Evolutionary conservation across 1,140 invertebrate genomes (phyloP).

Genomic region (Drosophila mayri): DNA sequence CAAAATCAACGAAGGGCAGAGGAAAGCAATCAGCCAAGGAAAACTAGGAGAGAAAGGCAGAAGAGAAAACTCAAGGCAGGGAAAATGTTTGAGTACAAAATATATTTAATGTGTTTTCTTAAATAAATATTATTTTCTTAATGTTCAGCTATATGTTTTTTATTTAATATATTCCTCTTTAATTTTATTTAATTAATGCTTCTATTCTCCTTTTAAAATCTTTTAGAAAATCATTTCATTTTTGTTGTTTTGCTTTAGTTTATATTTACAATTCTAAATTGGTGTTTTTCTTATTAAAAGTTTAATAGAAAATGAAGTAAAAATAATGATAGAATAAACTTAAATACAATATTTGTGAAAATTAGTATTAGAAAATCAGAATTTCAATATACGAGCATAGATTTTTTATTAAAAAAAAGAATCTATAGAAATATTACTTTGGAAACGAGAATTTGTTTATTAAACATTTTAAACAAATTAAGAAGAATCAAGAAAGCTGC

Average conservation of each 20-base stretch:
- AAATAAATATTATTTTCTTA: no score
- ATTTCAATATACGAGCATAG: neutral
- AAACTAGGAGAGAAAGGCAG: neutral
- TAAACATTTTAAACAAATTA: neutral
- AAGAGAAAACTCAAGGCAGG: neutral
- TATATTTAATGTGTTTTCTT: neutral
- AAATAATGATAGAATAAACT: neutral
- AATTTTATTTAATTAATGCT: neutral
- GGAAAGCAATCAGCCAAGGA: neutral
- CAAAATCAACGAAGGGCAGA: slow-evolving; percentile 47
- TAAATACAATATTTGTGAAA: no score
- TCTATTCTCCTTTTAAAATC: neutral
- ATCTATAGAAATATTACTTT: no score
- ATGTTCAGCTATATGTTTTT: no score
- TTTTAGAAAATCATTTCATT: neutral
- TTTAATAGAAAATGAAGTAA: neutral
- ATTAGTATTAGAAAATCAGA: neutral
- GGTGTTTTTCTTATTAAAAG: neutral
- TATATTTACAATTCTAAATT: neutral
- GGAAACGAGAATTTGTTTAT: neutral
- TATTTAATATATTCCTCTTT: neutral
- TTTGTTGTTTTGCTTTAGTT: neutral
- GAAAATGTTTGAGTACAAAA: neutral
- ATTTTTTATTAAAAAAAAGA: neutral
- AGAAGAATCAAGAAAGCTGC: no score